Conservation (phyloP, 2,113 vertebrate species). For the Odocoileus hemionus region DNA sequence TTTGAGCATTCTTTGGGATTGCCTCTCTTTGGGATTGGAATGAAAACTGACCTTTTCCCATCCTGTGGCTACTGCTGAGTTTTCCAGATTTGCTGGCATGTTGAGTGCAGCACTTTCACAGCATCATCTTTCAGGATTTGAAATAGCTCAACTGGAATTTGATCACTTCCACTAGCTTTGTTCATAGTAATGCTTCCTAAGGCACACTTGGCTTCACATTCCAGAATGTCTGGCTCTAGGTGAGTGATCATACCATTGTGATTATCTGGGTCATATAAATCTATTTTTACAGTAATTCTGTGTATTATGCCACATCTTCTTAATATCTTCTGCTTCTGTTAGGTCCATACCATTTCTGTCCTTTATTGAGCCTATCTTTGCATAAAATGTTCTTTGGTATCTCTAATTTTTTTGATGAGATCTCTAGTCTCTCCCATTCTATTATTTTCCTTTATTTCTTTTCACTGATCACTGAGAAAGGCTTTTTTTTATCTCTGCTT, state of each 20-base stretch:
- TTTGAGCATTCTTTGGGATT: background rate
- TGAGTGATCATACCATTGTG: background rate
- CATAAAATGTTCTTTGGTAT: background rate
- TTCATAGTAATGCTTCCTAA: background rate
- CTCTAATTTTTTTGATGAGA: background rate
- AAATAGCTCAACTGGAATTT: background rate
- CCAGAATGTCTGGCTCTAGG: background rate
- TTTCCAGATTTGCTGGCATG: background rate
- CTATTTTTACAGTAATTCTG: background rate
- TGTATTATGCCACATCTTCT: background rate
- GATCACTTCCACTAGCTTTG: background rate
- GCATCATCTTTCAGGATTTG: background rate
- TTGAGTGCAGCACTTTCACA: background rate
- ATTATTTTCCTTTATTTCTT: background rate
- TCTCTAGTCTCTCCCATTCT: background rate
- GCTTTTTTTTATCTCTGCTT: background rate
- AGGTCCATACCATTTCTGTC: background rate
- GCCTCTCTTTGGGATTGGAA: background rate
- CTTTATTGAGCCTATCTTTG: background rate
- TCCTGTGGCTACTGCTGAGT: background rate
- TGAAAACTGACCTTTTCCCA: background rate
- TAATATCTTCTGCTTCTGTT: background rate
- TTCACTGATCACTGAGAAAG: background rate
- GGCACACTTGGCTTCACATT: accelerated
- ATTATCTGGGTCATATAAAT: background rate